Evolutionary conservation across 2,113 vertebrate species (phyloP).

Genomic region (Siphamia tubifer): DNA sequence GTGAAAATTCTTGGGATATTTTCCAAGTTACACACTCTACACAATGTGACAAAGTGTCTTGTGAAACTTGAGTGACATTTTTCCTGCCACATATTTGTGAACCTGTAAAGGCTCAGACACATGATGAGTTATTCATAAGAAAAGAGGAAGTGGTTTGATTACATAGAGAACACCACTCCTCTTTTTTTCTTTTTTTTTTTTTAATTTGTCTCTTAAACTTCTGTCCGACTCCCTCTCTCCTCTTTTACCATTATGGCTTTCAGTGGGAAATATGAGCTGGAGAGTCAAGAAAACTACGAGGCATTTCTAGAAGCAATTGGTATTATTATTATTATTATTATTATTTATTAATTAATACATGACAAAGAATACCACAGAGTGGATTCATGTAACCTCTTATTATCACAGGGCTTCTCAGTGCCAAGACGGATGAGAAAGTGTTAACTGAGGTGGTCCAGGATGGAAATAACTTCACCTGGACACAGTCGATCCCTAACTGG

Average conservation of each 20-base stretch:
- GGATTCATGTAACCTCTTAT: neutral
- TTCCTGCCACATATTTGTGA: neutral
- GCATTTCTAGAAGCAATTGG: constrained; percentile 80
- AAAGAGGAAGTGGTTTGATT: neutral
- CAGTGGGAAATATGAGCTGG: constrained; percentile 83
- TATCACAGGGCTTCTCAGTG: constrained; percentile 74
- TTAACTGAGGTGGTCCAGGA: constrained; percentile 85
- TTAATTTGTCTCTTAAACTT: constrained; percentile 5
- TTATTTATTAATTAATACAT: no score
- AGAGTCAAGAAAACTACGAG: constrained; percentile 85
- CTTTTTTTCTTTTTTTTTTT: no score
- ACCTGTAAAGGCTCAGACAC: neutral
- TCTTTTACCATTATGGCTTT: constrained; percentile 79
- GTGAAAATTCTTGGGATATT: neutral
- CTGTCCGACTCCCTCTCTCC: neutral
- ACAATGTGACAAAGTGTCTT: neutral
- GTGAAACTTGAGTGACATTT: neutral
- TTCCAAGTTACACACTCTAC: neutral
- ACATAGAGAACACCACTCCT: constrained; percentile 40
- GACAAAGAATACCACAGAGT: neutral
- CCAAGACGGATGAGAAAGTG: constrained; percentile 86
- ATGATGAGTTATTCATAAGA: neutral
- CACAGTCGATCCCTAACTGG: constrained; percentile 77
- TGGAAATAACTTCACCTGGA: constrained; percentile 86
- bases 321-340: constrained; percentile 21